phyloP scores from a whole-genome alignment of 1,140 invertebrate genomes.

The Camponotus pennsylvanicus region DNA sequence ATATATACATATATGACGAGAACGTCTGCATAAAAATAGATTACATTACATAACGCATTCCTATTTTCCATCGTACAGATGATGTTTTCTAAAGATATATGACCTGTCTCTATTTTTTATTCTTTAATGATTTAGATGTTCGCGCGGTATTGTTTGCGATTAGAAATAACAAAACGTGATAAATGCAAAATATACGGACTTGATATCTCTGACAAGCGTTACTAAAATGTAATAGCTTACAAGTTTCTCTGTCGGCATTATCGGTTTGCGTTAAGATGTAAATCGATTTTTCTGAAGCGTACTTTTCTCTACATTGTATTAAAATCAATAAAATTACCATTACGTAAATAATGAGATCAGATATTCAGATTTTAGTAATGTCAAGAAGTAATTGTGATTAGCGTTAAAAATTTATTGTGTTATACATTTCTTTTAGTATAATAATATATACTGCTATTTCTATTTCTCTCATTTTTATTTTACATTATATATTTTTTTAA shows the following conservation, averaged over 20 bases:
- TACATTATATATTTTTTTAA: background rate
- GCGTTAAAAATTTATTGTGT: background rate
- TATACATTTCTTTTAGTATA: background rate
- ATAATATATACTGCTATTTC: background rate
- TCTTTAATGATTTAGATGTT: background rate
- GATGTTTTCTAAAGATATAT: constrained; percentile 9
- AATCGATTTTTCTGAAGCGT: background rate
- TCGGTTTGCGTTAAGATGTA: background rate
- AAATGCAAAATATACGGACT: background rate
- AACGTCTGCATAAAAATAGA: constrained; percentile 38
- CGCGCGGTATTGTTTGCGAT: background rate
- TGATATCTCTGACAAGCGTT: constrained; percentile 4
- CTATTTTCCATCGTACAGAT: background rate
- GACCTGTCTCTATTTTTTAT: background rate
- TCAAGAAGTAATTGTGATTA: background rate
- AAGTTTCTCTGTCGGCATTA: background rate
- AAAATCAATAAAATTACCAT: too few relatives aligned
- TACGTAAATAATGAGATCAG: background rate
- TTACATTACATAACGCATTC: constrained; percentile 15
- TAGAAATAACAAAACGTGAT: background rate
- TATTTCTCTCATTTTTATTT: background rate
- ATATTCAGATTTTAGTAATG: background rate
- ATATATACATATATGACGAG: background rate
- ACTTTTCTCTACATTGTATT: background rate
- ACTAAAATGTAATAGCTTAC: background rate